These are phyloP conservation scores for Euphonia xanthogaster DNA, from an alignment of 2,797 vertebrate species.

Conservation along the genomic window DNA sequence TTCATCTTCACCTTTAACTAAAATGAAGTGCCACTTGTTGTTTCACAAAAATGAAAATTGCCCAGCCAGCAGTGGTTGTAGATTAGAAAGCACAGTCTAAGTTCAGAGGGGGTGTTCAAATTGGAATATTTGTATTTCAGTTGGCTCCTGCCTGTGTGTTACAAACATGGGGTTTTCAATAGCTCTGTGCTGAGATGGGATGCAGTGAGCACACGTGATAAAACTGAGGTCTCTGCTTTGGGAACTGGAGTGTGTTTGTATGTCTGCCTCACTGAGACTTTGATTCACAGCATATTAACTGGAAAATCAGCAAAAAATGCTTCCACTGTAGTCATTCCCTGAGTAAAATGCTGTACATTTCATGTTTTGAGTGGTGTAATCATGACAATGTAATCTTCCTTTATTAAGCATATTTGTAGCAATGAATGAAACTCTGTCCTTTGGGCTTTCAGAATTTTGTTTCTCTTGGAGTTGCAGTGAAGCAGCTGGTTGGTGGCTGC, in stretches of 20 bases:
- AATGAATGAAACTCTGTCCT: not conserved
- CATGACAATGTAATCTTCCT: not conserved
- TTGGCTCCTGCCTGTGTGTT: not conserved
- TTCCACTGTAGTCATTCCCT: not conserved
- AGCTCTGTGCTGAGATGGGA: not conserved
- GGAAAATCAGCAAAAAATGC: not conserved
- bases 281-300: not conserved
- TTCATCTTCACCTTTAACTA: slow-evolving; percentile 70
- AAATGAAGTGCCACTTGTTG: slow-evolving; percentile 69
- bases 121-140: not conserved
- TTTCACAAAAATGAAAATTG: slow-evolving; percentile 62
- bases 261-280: not conserved
- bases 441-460: not conserved
- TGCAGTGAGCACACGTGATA: not conserved
- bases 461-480: not conserved
- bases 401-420: not conserved
- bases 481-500: not conserved
- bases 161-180: not conserved
- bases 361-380: not conserved
- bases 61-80: slow-evolving; percentile 48
- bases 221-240: not conserved
- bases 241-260: not conserved
- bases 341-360: not conserved
- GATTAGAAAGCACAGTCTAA: slow-evolving; percentile 55
- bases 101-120: slow-evolving; percentile 44